Evolutionary conservation across 2,113 vertebrate genomes (phyloP).

Genomic region (Corythoichthys intestinalis): DNA sequence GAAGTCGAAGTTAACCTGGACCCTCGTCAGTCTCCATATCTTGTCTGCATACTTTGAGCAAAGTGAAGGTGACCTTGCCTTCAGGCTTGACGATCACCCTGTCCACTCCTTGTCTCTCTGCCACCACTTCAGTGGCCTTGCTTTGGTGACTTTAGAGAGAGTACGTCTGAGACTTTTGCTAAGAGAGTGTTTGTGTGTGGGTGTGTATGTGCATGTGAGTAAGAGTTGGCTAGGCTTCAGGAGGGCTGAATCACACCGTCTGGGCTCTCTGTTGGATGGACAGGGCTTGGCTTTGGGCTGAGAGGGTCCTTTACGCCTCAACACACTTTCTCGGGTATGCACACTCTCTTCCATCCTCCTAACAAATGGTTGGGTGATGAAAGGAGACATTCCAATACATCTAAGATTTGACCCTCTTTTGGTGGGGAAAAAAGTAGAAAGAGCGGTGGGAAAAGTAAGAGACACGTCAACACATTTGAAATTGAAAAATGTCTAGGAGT

Average conservation of each 20-base stretch:
- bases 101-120: conserved; percentile 25
- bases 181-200: conserved; percentile 42
- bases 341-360: conserved; percentile 56
- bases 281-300: conserved; percentile 70
- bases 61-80: conserved; percentile 62
- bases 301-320: conserved; percentile 73
- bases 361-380: conserved; percentile 54
- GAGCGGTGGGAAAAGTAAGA: conserved; percentile 14
- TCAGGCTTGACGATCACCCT: conserved; percentile 45
- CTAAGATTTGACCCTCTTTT: conserved; percentile 40
- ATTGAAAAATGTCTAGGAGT: conserved; percentile 32
- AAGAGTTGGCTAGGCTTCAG: conserved; percentile 67
- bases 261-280: conserved; percentile 62
- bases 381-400: conserved; percentile 59
- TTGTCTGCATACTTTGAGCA: conserved; percentile 23
- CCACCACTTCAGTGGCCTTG: conserved; percentile 18
- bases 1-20: conserved; percentile 45
- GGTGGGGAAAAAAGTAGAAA: conserved; percentile 30
- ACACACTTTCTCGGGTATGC: conserved; percentile 49
- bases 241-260: conserved; percentile 74
- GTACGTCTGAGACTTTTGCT: conserved; percentile 53
- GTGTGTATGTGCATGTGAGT: conserved; percentile 33
- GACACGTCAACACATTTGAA: conserved; percentile 34
- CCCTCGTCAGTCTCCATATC: conserved; percentile 23
- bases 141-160: conserved; percentile 46